These are phyloP conservation scores for Xerus inauris DNA, from an alignment of 2,113 vertebrate species.

Conservation along the genomic window DNA sequence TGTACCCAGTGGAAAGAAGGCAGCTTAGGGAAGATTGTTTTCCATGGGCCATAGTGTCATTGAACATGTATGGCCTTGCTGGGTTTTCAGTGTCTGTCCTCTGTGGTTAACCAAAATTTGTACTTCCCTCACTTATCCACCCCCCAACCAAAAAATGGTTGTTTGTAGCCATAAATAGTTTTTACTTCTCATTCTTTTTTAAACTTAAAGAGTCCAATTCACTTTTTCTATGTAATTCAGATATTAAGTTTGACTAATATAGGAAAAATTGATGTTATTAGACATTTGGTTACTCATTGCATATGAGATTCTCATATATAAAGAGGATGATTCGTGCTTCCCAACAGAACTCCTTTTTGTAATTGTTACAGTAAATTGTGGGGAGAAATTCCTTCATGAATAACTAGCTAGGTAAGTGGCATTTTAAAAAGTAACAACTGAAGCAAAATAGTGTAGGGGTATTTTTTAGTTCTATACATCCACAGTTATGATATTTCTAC, in stretches of 20 bases:
- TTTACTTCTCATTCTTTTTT: conserved; percentile 29
- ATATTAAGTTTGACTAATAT: conserved; percentile 35
- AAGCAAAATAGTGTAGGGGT: conserved; percentile 29
- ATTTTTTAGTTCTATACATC: conserved; percentile 44
- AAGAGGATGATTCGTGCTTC: conserved; percentile 50
- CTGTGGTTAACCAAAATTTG: conserved; percentile 43
- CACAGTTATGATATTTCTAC: conserved; percentile 41
- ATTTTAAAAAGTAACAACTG: conserved; percentile 47
- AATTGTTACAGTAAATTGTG: conserved; percentile 26
- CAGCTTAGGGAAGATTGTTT: not conserved
- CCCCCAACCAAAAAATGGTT: not conserved
- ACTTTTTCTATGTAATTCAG: conserved; percentile 44
- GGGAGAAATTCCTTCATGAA: conserved; percentile 11
- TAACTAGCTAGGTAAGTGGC: conserved; percentile 23
- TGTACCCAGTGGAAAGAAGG: not conserved
- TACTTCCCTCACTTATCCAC: conserved; percentile 1
- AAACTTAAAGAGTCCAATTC: conserved; percentile 33
- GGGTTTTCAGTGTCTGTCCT: conserved; percentile 21
- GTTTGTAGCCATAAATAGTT: conserved; percentile 54
- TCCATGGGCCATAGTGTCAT: not conserved
- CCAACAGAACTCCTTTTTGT: conserved; percentile 27
- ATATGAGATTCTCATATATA: not conserved
- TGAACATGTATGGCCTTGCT: not conserved
- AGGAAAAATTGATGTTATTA: not conserved
- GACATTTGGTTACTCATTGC: not conserved